These are phyloP conservation scores for Ecliptopera silaceata DNA, from an alignment of 2,888 invertebrate species.

Conservation along the genomic window DNA sequence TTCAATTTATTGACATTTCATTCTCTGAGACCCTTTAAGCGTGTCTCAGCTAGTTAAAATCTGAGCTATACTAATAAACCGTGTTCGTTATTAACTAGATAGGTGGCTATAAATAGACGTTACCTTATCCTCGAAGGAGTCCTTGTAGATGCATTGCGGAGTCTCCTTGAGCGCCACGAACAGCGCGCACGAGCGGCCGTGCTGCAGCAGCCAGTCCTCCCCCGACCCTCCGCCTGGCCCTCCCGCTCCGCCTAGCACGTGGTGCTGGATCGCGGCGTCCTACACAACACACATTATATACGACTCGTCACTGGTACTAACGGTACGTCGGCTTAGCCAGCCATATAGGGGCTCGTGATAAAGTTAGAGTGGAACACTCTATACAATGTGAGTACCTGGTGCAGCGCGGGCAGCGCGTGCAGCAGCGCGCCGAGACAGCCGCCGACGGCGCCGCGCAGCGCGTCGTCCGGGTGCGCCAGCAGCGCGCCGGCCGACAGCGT, in stretches of 20 bases:
- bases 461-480: constrained; percentile 89
- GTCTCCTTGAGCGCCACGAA: constrained; percentile 95
- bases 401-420: constrained; percentile 88
- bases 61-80: too few relatives aligned
- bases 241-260: constrained; percentile 89
- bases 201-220: constrained; percentile 88
- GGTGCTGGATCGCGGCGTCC: constrained; percentile 87
- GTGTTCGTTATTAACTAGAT: too few relatives aligned
- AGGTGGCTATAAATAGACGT: too few relatives aligned
- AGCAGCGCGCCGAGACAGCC: constrained; percentile 95
- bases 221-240: too few relatives aligned
- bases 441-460: constrained; percentile 90
- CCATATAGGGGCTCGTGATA: too few relatives aligned
- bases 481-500: too few relatives aligned
- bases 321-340: too few relatives aligned
- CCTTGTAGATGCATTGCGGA: constrained; percentile 70
- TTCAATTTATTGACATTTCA: too few relatives aligned
- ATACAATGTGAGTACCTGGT: too few relatives aligned
- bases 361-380: too few relatives aligned
- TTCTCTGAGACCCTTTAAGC: too few relatives aligned
- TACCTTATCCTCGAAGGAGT: constrained; percentile 34
- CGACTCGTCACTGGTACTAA: not conserved
- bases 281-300: constrained; percentile 48
- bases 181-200: constrained; percentile 92
- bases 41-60: too few relatives aligned